A percentile compares a stretch with the other conserved stretches of the same genome.
These are phyloP conservation scores for Nezara viridula DNA, from an alignment of 2,888 invertebrate genomes.

Conservation along the genomic window DNA sequence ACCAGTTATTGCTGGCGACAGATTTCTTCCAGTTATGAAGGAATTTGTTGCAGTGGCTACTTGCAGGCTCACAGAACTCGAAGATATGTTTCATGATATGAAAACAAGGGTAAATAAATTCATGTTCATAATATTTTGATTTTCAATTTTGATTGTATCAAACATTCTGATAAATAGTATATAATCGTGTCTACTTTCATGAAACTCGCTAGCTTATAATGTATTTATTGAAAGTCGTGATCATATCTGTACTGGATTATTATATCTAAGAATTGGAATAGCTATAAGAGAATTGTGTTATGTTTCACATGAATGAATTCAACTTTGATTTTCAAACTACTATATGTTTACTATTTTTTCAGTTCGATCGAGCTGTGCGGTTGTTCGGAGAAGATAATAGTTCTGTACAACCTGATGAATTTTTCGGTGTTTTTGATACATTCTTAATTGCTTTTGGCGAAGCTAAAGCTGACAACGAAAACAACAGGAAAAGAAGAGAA, in stretches of 20 bases:
- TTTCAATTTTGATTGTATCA: not conserved
- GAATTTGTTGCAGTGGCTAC: slow-evolving; percentile 95
- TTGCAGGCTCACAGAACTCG: slow-evolving; percentile 91
- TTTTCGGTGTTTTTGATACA: slow-evolving; percentile 92
- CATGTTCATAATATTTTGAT: not conserved
- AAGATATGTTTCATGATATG: slow-evolving; percentile 95
- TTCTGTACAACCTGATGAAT: slow-evolving; percentile 89
- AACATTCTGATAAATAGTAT: no score
- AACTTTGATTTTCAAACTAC: not conserved
- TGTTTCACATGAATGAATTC: not conserved
- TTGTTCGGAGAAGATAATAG: slow-evolving; percentile 92
- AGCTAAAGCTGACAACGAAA: slow-evolving; percentile 90
- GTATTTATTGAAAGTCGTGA: not conserved
- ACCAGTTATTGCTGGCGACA: slow-evolving; percentile 79
- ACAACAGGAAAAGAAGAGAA: slow-evolving; percentile 83
- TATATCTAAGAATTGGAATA: not conserved
- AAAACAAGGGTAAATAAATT: slow-evolving; percentile 77
- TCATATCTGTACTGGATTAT: not conserved
- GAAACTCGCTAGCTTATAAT: not conserved
- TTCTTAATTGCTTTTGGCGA: slow-evolving; percentile 88
- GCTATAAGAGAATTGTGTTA: not conserved
- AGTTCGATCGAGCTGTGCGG: slow-evolving; percentile 89
- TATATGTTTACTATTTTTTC: slow-evolving; percentile 64
- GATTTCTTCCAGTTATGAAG: slow-evolving; percentile 93
- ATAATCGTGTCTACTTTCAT: no score